A percentile compares a stretch with the other conserved stretches of the same genome.
phyloP scores from a whole-genome alignment of 1,140 invertebrate species.

The Pollicipes pollicipes region DNA sequence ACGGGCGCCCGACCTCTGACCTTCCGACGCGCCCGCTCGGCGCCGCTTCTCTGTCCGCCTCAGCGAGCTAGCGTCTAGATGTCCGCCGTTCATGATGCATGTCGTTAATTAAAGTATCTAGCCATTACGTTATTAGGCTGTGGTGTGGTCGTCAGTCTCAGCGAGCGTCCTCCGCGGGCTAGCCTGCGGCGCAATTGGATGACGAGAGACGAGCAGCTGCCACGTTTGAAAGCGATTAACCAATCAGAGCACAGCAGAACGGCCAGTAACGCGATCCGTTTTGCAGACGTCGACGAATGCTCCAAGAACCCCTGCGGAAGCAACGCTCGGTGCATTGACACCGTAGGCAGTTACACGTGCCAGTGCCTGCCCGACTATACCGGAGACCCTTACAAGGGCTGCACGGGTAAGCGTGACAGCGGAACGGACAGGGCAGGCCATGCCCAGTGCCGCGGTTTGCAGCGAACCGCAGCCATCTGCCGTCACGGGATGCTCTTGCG shows the following conservation, averaged over 20 bases:
- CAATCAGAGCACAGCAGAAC: background rate
- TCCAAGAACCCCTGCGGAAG: constrained; percentile 61
- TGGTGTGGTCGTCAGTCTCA: too few species aligned
- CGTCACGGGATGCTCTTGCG: too few species aligned
- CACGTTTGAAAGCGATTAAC: background rate
- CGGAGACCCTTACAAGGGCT: constrained; percentile 65
- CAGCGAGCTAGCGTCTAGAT: background rate
- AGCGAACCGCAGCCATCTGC: too few species aligned
- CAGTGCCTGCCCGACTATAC: constrained; percentile 57
- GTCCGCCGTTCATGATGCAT: background rate
- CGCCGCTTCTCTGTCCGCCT: background rate
- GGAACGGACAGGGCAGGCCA: too few species aligned
- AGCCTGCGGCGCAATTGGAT: too few species aligned
- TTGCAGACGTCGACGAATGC: constrained; percentile 72
- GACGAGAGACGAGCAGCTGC: background rate
- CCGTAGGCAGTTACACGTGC: constrained; percentile 48
- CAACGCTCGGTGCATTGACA: constrained; percentile 70
- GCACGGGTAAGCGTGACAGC: constrained; percentile 24
- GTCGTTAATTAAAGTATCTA: background rate
- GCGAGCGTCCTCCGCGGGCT: too few species aligned
- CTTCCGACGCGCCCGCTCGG: too few species aligned
- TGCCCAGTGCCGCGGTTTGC: too few species aligned
- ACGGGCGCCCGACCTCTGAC: background rate
- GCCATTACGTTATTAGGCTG: background rate
- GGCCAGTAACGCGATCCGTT: constrained; percentile 7